Evolutionary conservation across 2,797 vertebrate species (phyloP).

Genomic region (Lacerta agilis): DNA sequence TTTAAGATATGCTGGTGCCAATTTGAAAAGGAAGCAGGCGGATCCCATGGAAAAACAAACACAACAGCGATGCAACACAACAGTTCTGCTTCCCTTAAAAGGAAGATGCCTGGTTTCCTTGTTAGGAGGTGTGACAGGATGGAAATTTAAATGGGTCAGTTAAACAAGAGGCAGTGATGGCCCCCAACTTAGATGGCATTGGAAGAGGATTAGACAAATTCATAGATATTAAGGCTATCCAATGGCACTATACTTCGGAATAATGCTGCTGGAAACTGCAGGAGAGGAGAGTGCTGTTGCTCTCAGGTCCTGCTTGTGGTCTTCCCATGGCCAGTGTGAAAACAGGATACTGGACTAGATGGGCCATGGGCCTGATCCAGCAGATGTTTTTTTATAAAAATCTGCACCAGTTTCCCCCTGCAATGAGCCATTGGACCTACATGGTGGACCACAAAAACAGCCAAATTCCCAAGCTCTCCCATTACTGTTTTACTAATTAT

Average conservation of each 20-base stretch:
- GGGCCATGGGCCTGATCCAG: too few species aligned
- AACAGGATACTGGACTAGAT: too few species aligned
- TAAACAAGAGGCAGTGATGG: too few species aligned
- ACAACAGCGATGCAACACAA: constrained; percentile 5
- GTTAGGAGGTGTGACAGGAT: constrained; percentile 14
- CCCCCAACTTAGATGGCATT: too few species aligned
- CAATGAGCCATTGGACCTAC: constrained; percentile 16
- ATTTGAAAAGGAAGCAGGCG: not conserved
- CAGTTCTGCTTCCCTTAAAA: constrained; percentile 3
- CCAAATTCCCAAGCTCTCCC: not conserved
- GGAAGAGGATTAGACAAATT: too few species aligned
- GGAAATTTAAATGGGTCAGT: not conserved
- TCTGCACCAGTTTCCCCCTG: constrained; percentile 5
- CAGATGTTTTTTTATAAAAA: not conserved
- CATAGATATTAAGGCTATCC: too few species aligned
- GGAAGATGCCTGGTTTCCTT: constrained; percentile 31
- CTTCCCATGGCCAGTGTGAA: too few species aligned
- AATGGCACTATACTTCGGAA: too few species aligned
- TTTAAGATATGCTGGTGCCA: not conserved
- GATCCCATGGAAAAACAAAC: not conserved
- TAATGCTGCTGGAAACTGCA: too few species aligned
- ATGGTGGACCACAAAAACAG: not conserved
- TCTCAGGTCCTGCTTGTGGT: too few species aligned
- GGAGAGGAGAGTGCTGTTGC: too few species aligned
- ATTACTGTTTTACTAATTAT: not conserved